Evolutionary conservation across 2,113 vertebrate genomes (phyloP).

Genomic region (human): DNA sequence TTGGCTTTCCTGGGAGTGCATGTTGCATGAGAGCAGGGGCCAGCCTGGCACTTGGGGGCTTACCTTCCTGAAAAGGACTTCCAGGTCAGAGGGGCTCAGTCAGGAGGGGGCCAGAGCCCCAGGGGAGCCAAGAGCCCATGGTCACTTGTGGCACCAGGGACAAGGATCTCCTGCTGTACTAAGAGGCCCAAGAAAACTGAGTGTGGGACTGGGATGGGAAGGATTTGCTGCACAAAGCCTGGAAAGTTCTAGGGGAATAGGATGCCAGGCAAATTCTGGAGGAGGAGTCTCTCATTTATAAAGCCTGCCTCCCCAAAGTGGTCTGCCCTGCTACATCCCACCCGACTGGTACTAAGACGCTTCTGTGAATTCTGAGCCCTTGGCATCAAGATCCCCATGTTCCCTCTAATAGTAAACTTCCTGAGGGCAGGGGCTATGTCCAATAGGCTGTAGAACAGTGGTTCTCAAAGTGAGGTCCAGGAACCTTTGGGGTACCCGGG

Average conservation of each 20-base stretch:
- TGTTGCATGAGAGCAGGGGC: no score
- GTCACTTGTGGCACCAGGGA: neutral
- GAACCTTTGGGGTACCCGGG: neutral
- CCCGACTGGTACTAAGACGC: fast-evolving
- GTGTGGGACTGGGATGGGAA: neutral
- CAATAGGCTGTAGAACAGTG: fast-evolving
- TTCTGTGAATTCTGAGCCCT: neutral
- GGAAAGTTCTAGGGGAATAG: neutral
- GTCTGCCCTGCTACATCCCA: neutral
- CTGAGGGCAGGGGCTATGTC: neutral
- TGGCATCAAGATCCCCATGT: no score
- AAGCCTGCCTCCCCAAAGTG: neutral
- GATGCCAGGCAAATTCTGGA: neutral
- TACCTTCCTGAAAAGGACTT: neutral
- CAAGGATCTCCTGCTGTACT: neutral
- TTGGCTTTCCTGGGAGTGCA: neutral
- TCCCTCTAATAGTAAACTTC: neutral
- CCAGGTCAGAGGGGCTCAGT: neutral
- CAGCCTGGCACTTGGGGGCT: neutral
- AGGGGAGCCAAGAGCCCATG: neutral
- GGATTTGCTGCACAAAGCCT: neutral
- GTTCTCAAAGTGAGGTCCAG: constrained; percentile 29
- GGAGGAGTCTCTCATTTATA: neutral
- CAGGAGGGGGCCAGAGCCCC: fast-evolving
- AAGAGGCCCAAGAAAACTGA: neutral